Conservation (phyloP, 1,140 invertebrate genomes). For the Brachionus asplanchnoidis region DNA sequence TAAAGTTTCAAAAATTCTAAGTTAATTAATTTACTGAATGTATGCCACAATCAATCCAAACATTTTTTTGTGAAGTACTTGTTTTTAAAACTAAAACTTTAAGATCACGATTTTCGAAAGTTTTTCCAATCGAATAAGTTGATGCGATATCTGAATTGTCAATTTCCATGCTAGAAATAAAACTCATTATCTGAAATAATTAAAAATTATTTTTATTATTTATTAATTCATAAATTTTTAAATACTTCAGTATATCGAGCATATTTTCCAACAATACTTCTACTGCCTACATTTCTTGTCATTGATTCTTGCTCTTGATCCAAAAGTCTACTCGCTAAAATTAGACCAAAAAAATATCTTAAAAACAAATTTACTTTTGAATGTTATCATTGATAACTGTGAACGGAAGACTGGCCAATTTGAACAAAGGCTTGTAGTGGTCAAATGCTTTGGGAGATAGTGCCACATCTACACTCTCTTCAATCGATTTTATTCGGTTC, state of each 20-base stretch:
- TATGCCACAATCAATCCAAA: conserved; percentile 42
- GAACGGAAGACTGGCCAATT: neutral
- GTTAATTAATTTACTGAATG: conserved; percentile 1
- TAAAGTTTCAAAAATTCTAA: too few species aligned
- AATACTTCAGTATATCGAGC: conserved; percentile 16
- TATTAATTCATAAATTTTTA: neutral
- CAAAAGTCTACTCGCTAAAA: neutral
- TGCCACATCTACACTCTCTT: neutral
- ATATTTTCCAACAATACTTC: conserved; percentile 27
- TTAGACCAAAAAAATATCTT: neutral
- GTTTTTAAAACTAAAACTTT: conserved; percentile 7
- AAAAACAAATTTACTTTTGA: conserved; percentile 13
- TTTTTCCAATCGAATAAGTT: neutral
- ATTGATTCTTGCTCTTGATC: neutral
- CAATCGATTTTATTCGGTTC: neutral
- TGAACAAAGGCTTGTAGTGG: neutral
- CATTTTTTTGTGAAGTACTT: neutral
- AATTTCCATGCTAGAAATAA: neutral
- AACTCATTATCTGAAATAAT: neutral
- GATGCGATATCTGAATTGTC: neutral
- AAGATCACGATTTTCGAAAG: neutral
- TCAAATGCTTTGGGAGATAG: conserved; percentile 12
- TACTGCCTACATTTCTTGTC: neutral
- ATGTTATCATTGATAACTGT: conserved; percentile 9
- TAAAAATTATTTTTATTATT: neutral